phyloP scores from a whole-genome alignment of 2,113 vertebrate species.

The Amblyopsis rosae region DNA sequence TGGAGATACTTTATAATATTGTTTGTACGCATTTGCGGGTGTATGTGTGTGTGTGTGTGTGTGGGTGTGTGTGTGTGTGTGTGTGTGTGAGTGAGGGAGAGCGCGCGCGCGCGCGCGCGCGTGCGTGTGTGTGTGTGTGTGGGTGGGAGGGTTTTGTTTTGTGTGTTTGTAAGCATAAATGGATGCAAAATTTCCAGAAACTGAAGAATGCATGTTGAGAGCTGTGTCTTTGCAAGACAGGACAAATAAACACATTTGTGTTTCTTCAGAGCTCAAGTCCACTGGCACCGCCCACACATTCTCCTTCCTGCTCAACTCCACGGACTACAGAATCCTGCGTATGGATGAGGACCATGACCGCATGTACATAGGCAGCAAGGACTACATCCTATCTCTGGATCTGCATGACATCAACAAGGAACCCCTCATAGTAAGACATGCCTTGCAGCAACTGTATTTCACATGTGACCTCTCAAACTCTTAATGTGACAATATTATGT shows the following conservation, averaged over 20 bases:
- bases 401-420: constrained; percentile 98
- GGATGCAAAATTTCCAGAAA: constrained; percentile 15
- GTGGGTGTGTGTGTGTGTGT: not conserved
- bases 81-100: constrained; percentile 9
- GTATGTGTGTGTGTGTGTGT: not conserved
- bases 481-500: constrained; percentile 3
- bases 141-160: not conserved
- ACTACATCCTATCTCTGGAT: constrained; percentile 94
- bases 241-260: constrained; percentile 34
- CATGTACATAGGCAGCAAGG: constrained; percentile 99
- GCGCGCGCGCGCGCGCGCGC: no score
- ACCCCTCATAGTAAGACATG: constrained; percentile 91
- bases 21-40: constrained; percentile 15
- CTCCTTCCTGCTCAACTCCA: constrained; percentile 95
- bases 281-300: constrained; percentile 95
- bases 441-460: not conserved
- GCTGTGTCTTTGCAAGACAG: constrained; percentile 21
- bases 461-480: not conserved
- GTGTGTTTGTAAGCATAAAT: constrained; percentile 21
- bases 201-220: not conserved
- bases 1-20: constrained; percentile 11
- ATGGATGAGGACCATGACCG: constrained; percentile 99
- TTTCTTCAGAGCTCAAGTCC: constrained; percentile 85
- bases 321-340: constrained; percentile 93
- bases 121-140: constrained; percentile 8